Percentiles rank a stretch among this genome's conserved stretches.
These are phyloP conservation scores for Pelmatolapia mariae DNA, from an alignment of 2,113 vertebrate genomes.

Conservation along the genomic window DNA sequence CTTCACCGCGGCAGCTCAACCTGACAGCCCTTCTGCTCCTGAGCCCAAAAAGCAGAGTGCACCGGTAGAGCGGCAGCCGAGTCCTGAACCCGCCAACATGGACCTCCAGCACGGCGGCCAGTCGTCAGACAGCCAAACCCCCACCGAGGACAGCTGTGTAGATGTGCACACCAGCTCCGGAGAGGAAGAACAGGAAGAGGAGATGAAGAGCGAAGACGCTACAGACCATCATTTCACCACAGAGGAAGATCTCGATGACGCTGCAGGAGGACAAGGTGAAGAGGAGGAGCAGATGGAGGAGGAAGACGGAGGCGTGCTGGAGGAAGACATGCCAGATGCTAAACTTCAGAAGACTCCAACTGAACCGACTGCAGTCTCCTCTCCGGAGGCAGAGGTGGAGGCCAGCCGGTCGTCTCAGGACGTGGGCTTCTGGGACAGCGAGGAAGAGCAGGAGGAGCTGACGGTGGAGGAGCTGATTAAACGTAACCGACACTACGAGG, in stretches of 20 bases:
- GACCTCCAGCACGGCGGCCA: constrained; percentile 15
- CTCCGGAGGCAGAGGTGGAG: constrained; percentile 59
- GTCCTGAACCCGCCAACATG: constrained; percentile 14
- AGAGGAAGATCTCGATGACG: background rate
- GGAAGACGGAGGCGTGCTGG: background rate
- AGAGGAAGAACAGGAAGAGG: constrained; percentile 32
- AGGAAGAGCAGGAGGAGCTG: constrained; percentile 65
- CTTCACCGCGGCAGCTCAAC: constrained; percentile 68
- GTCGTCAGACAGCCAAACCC: background rate
- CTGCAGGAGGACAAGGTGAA: background rate
- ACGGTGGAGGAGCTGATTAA: constrained; percentile 95
- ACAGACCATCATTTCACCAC: background rate
- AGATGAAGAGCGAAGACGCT: constrained; percentile 4
- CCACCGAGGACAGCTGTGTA: constrained; percentile 26
- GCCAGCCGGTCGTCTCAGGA: constrained; percentile 77
- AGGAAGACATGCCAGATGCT: constrained; percentile 9
- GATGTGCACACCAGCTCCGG: constrained; percentile 40
- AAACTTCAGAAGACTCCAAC: constrained; percentile 20
- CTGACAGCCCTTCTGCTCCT: constrained; percentile 2
- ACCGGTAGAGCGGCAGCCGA: constrained; percentile 18
- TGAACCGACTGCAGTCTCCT: constrained; percentile 33
- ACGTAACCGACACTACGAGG: constrained; percentile 87
- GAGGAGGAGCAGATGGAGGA: background rate
- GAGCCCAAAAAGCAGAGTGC: background rate
- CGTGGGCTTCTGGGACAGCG: constrained; percentile 84